Evolutionary conservation across 2,888 invertebrate genomes (phyloP), one percentile per base, ranked within the genome.

Genomic region (Pterobdella sp.): DNA sequence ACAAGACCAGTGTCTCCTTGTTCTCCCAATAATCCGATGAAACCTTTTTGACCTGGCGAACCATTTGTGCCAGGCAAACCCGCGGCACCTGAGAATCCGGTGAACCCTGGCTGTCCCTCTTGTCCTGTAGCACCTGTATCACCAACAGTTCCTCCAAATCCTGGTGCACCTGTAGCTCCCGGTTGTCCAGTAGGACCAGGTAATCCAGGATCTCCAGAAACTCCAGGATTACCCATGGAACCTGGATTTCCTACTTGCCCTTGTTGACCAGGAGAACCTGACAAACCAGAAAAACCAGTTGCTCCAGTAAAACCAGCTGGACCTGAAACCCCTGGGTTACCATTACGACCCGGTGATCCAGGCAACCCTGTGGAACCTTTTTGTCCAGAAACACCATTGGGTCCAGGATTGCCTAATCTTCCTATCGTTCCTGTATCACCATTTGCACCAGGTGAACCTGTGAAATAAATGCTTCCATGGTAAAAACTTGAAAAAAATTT

Each of bases 331-430:
- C 75, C 77, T 70, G 73, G 81, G 82, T 81, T 84, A 85, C 90
- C 90, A 76, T 89, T 86, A 34, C 86, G 88, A 52, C 92, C 92
- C 76, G 91, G 89, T 76, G 87, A 88, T 36, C 82, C 82, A 67
- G 79, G 75, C 65, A 73, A 65, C 31, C 80, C 86, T 7, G 79
- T 1, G 89, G 76, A 77, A 78, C 78, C 76, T 14, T 65, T 60
- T 32, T 18, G 52, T 75, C 75, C 75, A 7, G 74, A 69, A 56
- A 49, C 34, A 18, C 75, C 75, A n/a, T 69, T 66, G 22, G 26
- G 36, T n/a, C 75, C 75, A 29, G 73, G 52, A 29, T 14, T 4
- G 26, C 75, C 75, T 36, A 49, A 60, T 14, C 56, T 26, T 35
- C 75, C 75, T 42, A 14, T 42, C 10, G n/a, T 2, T 26, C 74